phyloP scores from a whole-genome alignment of 2,113 vertebrate genomes.

The Perca flavescens region DNA sequence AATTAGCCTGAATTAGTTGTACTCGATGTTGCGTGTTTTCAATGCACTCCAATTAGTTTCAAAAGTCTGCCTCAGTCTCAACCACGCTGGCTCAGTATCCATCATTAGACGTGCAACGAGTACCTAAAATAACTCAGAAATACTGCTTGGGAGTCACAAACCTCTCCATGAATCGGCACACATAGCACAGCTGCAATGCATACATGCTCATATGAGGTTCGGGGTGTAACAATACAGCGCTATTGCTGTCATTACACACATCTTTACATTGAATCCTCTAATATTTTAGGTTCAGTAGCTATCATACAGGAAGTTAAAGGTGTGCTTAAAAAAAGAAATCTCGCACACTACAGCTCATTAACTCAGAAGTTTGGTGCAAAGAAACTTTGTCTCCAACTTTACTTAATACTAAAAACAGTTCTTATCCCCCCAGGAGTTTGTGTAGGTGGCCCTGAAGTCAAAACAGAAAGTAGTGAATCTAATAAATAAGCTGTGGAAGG shows the following conservation, averaged over 20 bases:
- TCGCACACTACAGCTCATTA: slow-evolving; percentile 62
- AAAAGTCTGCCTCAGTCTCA: neutral
- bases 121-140: slow-evolving; percentile 21
- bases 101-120: slow-evolving; percentile 1
- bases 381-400: slow-evolving; percentile 44
- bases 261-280: slow-evolving; percentile 12
- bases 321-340: slow-evolving; percentile 37
- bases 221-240: neutral
- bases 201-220: neutral
- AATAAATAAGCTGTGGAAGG: slow-evolving; percentile 47
- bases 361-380: slow-evolving; percentile 26
- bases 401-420: slow-evolving; percentile 52
- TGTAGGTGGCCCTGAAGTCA: slow-evolving; percentile 56
- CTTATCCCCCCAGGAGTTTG: slow-evolving; percentile 39
- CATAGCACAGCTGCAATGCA: neutral
- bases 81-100: neutral
- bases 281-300: slow-evolving; percentile 30
- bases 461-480: slow-evolving; percentile 33
- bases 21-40: neutral
- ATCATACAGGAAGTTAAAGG: slow-evolving; percentile 25
- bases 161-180: neutral
- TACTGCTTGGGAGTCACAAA: slow-evolving; percentile 10
- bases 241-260: neutral
- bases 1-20: neutral
- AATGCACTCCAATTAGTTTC: slow-evolving; percentile 7